Percentiles rank a stretch among this genome's conserved stretches.
phyloP scores from a whole-genome alignment of 2,797 vertebrate species.

The Taeniopygia guttata region DNA sequence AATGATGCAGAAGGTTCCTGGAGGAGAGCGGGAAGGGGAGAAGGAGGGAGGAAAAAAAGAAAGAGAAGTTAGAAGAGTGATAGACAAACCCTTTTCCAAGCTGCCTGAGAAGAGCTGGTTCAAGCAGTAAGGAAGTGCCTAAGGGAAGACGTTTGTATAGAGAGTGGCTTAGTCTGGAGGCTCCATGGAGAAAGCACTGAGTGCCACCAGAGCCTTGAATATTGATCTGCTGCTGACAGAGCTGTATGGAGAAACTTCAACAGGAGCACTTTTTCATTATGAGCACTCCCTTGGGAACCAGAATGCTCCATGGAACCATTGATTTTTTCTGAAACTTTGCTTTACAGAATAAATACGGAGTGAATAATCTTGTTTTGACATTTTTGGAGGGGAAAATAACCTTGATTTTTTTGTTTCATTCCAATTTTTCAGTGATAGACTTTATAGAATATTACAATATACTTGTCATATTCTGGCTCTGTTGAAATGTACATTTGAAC shows the following conservation, averaged over 20 bases:
- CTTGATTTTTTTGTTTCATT: background rate
- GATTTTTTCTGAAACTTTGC: slow-evolving; percentile 11
- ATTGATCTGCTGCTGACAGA: background rate
- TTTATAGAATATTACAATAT: background rate
- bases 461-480: background rate
- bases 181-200: background rate
- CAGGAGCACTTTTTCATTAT: background rate
- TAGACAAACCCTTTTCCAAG: background rate
- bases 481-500: background rate
- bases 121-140: background rate
- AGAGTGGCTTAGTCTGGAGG: background rate
- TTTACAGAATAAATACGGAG: background rate
- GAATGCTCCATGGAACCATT: background rate
- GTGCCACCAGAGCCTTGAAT: background rate
- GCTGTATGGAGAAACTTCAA: background rate
- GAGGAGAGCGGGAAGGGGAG: slow-evolving; percentile 32
- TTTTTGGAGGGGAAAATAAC: background rate
- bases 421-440: background rate
- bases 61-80: slow-evolving; percentile 49
- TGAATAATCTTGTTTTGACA: background rate
- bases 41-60: slow-evolving; percentile 9
- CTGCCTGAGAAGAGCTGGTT: background rate
- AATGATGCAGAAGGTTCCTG: slow-evolving; percentile 98
- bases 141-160: background rate
- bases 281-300: background rate